These are phyloP conservation scores for Silurus lanzhouensis DNA, from an alignment of 2,797 vertebrate species.

Conservation along the genomic window DNA sequence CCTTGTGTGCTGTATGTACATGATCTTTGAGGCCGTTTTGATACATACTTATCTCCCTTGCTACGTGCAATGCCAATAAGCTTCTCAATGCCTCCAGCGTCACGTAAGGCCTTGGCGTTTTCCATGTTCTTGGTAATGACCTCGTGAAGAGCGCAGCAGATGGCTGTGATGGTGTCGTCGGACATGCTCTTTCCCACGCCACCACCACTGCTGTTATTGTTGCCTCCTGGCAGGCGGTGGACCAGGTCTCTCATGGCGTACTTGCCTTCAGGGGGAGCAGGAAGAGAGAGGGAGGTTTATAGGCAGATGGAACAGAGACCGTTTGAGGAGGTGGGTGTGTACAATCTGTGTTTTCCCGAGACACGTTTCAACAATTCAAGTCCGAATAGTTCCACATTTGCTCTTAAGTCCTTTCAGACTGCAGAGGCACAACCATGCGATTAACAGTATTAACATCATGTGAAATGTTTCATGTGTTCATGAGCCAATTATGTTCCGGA, in stretches of 20 bases:
- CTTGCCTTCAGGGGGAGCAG: constrained; percentile 80
- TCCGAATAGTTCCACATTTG: constrained; percentile 22
- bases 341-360: constrained; percentile 19
- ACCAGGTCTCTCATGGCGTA: constrained; percentile 98
- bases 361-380: constrained; percentile 36
- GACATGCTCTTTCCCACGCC: constrained; percentile 92
- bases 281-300: neutral
- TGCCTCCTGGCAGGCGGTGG: constrained; percentile 91
- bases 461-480: neutral
- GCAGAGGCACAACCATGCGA: neutral
- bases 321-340: constrained; percentile 12
- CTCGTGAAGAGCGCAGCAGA: constrained; percentile 97
- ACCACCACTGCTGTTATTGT: constrained; percentile 78
- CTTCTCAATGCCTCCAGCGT: constrained; percentile 97
- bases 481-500: neutral
- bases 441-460: neutral
- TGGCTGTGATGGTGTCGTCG: constrained; percentile 96
- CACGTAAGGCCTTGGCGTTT: constrained; percentile 98
- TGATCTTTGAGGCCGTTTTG: neutral
- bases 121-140: constrained; percentile 99
- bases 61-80: constrained; percentile 95
- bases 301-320: constrained; percentile 17
- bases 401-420: constrained; percentile 12
- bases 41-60: constrained; percentile 98
- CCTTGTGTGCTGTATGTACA: no score